These are phyloP conservation scores for Corvus moneduloides DNA, from an alignment of 2,113 vertebrate genomes.

Conservation along the genomic window DNA sequence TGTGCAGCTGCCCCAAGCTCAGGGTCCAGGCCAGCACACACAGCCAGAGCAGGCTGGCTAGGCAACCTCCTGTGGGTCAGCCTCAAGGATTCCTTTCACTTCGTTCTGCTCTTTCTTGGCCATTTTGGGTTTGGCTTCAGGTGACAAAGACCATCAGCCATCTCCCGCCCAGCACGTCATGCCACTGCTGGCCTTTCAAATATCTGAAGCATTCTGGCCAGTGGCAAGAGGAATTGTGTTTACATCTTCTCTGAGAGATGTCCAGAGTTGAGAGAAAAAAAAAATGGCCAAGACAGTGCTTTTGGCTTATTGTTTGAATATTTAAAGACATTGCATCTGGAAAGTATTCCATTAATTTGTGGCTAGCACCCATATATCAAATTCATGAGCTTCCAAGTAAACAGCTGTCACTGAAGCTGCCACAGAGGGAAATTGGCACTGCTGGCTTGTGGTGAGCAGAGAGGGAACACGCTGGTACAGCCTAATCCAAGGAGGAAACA, in stretches of 20 bases:
- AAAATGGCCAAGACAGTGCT: slow-evolving; percentile 48
- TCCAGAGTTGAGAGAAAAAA: slow-evolving; percentile 33
- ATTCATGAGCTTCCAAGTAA: slow-evolving; percentile 75
- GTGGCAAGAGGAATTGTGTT: slow-evolving; percentile 56
- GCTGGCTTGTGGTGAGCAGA: slow-evolving; percentile 70
- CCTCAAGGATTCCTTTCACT: not conserved
- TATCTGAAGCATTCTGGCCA: slow-evolving; percentile 26
- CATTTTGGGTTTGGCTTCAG: slow-evolving; percentile 6
- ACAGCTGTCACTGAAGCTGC: slow-evolving; percentile 67
- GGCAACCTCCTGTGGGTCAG: not conserved
- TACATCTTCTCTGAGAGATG: slow-evolving; percentile 55
- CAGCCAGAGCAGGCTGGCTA: not conserved
- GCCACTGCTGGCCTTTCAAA: slow-evolving; percentile 10
- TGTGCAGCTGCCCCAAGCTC: not conserved
- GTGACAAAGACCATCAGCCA: not conserved
- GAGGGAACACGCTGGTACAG: slow-evolving; percentile 70
- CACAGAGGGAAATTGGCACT: slow-evolving; percentile 68
- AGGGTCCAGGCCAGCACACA: rapidly evolving
- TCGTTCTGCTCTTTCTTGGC: not conserved
- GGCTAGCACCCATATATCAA: slow-evolving; percentile 74
- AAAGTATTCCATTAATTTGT: slow-evolving; percentile 78
- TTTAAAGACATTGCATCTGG: slow-evolving; percentile 73
- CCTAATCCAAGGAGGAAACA: slow-evolving; percentile 72
- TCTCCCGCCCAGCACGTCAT: not conserved
- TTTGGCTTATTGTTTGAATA: slow-evolving; percentile 73